Evolutionary conservation across 2,797 vertebrate species (phyloP), one percentile per base, ranked within the genome.

Genomic region (Myiothlypis chrysogaster): DNA sequence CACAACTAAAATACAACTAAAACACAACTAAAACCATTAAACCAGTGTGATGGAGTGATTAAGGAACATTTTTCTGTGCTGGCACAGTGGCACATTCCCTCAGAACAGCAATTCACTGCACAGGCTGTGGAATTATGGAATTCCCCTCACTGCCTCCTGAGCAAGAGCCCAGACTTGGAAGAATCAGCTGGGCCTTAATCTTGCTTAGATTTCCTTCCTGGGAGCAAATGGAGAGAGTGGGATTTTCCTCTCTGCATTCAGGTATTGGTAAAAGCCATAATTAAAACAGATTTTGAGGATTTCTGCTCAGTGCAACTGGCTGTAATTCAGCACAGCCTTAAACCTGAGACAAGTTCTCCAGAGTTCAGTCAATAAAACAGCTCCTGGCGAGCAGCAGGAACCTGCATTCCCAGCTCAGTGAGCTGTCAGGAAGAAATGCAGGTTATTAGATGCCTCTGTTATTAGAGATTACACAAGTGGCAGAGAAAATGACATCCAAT

Each of bases 401-500:
- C 46, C 63, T 46, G 53, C 5, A 1, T 17, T 60, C 49, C 64
- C 76, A 50, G 80, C 72, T 81, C 69, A 60, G 60, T 4, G 53
- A 94, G 83, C 90, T 80, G 90, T 88, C 88, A 90, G 86, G 2
- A 64, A 81, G 77, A 75, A 93, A 93, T 24, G 57, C 17, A 81
- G 69, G 46, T 83, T 93, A 90, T 92, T 81, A 83, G 83, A 73
- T 3, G 15, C 57, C 72, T 81, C 77, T 92, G 72, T 91, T 94
- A 93, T 83, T 90, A 93, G 53, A 86, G 85, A 90, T 91, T 90
- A 88, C 10, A 5, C 80, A 81, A 86, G 76, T 71, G 44, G 73
- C 57, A 71, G 53, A 81, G 65, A 83, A 93, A 92, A 90, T 75
- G 34, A 95, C 83, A 90, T 64, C 69, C 83, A 78, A 81, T 75